These are phyloP conservation scores for Bombylius discolor DNA, from an alignment of 2,888 invertebrate species.

Conservation along the genomic window DNA sequence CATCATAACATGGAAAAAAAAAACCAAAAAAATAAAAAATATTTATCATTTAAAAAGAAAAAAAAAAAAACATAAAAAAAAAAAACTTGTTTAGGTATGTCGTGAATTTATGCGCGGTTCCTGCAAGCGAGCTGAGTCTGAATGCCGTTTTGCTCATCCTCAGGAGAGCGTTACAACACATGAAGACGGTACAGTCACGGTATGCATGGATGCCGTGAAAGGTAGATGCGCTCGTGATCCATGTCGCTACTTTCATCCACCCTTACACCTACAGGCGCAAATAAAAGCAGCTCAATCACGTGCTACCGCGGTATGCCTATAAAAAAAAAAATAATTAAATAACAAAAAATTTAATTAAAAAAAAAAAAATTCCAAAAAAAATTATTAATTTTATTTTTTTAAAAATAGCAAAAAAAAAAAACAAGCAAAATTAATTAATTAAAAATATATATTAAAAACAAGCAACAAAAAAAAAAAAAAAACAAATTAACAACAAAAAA, in stretches of 20 bases:
- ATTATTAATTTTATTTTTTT: no score
- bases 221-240: slow-evolving; percentile 98
- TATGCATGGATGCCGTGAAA: slow-evolving; percentile 99
- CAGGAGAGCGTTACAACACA: slow-evolving; percentile 91
- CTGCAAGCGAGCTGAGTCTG: slow-evolving; percentile 94
- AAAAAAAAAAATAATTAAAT: background rate
- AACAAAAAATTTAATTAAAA: background rate
- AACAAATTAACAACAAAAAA: background rate
- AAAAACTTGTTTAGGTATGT: slow-evolving; percentile 60
- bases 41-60: no score
- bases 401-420: no score
- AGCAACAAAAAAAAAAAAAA: no score
- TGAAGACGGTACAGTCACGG: slow-evolving; percentile 97
- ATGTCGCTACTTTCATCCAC: slow-evolving; percentile 99
- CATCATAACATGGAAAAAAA: slow-evolving; percentile 20
- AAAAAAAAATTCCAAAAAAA: background rate
- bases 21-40: no score
- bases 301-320: slow-evolving; percentile 66
- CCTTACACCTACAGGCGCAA: slow-evolving; percentile 98
- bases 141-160: slow-evolving; percentile 99
- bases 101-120: slow-evolving; percentile 98
- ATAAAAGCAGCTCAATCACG: slow-evolving; percentile 96
- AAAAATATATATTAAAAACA: no score
- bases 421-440: no score
- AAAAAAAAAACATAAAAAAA: no score